Evolutionary conservation across 1,140 invertebrate genomes (phyloP), one percentile per base, ranked within the genome.

Genomic region (Anagrus nilaparvatae): DNA sequence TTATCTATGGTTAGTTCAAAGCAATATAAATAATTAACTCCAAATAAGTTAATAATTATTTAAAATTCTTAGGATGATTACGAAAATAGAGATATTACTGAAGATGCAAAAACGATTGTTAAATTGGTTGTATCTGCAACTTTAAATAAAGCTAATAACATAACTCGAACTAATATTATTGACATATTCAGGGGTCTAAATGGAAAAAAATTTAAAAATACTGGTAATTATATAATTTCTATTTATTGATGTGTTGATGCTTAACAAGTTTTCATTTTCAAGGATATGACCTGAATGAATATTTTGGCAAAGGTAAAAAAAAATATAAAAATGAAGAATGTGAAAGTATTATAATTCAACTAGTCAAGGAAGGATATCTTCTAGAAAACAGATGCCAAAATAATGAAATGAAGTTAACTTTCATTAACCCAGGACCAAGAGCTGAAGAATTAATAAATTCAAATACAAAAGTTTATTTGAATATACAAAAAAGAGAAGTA

Each of bases 361-460:
- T 97, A 48, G 77, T 92, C 1, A 71, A 89, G 18, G 81, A 91
- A 43, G 77, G 81, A 1, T 80, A 81, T 57, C 62, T 97, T 1
- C 63, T 71, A 13, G 91, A 97, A 66, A 73, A 84, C 33, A 70
- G 87, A 44, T 72, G 82, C 20, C 73, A 86, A 9, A 80, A 72
- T 18, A 82, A 85, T 47, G 87, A 93, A 40, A 87, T 91, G 50
- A 78, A 86, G 4, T 78, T 77, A 48, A 79, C 85, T 8, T 96
- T 96, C 63, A 50, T 95, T 13, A 78, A 77, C 55, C 61, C 82
- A 14, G 91, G 91, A 5, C 65, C 71, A 1, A 77, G 79, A 50
- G 77, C 83, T 5, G 51, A 59, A 9, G 51, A 60, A 32, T 52
- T 68, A 3, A 56, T 68, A 54, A 58, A 50, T 17, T 55, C 42